Base-by-base conservation (phyloP, 2,113 vertebrate species). In the Stigmatopora nigra region DNA sequence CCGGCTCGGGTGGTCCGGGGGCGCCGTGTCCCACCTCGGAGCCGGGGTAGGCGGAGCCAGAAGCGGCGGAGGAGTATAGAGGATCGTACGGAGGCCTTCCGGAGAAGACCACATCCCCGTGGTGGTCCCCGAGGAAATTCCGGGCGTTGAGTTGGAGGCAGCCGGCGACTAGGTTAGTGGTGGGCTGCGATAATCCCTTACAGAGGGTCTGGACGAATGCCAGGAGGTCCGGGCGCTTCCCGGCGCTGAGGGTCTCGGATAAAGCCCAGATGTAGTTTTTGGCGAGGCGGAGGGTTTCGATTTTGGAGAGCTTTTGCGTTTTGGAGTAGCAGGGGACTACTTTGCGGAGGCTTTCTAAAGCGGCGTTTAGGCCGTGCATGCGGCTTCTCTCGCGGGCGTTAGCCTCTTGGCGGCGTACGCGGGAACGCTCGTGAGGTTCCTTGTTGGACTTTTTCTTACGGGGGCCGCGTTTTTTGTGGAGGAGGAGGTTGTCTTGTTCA, bases 181-280 rank as follows among this genome's bases (percentile, higher is more conserved):
- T 99, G 51, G 97, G 97, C 85, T 99, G 97, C 49, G 97, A 99
- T 79, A 99, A 91, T 89, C 96, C 97, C 88, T 99, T 98, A 87
- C 97, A 99, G 84, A 99, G 89, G 87, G 96, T 99, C 87, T 98
- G 95, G 55, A 98, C 97, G 53, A 99, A 99, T 3, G 94, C 92
- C 74, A 99, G 93, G 65, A 99, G 91, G 78, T 99, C 97, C 0
- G 97, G 97, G 86, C 93, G 92, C 85, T 98, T 98, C 69, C 96
- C 96, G 8, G 96, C 93, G 73, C 95, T 92, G 75, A 99, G 90
- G 52, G 97, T 99, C 91, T 99, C 97, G 3, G 96, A 95, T 81
- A 99, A 92, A 84, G 97, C 97, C 95, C 96, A 98, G 86, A 99
- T 99, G 86, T 99, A 99, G 82, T 99, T 99, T 85, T 99, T 99